Base-by-base conservation (phyloP, 2,797 vertebrate species). In the Halcyon chelicuti region DNA sequence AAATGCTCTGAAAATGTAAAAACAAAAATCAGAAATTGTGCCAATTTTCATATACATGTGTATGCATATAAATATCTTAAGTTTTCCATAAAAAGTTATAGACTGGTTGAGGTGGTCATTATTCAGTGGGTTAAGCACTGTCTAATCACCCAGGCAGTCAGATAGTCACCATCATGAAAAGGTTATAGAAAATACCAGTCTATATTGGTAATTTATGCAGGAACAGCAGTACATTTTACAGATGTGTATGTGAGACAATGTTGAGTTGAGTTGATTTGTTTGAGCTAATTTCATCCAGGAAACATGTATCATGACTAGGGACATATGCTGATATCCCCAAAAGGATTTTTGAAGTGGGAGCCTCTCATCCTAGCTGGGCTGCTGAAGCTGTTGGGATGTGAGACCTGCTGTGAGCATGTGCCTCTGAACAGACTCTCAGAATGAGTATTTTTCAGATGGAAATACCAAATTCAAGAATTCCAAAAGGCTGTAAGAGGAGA, bases 1-100 rank as follows among this genome's bases (percentile, higher is more conserved):
- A 76, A 93, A 87, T 10, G 0, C 3, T 62, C 23, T 35, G 16
- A 62, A 91, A 80, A 72, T 44, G 5, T 57, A 63, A 67, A 42
- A 14, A 0, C 52, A 63, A 67, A 51, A 28, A 28, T 81, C 76
- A 60, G 44, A 74, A 92, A 55, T 4, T 39, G 16, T 74, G 9
- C 29, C 68, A 2, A 6, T 47, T 55, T 72, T 66, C 76, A 1
- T 71, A 3, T 33, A 7, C 2, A 0, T 13, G 14, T 66, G 2
- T 39, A 23, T 66, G 12, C 10, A 20, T 72, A 31, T 31, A 46
- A 86, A 28, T 61, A 63, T 28, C 11, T 65, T 62, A n/a, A 37
- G 7, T n/a, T 90, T 83, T 75, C 54, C 7, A 1, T 71, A 49
- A 21, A 83, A 46, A 80, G 29, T 7, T 80, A 25, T 76, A 66